These are phyloP conservation scores for Numenius phaeopus DNA, from an alignment of 2,797 vertebrate species.

Conservation along the genomic window DNA sequence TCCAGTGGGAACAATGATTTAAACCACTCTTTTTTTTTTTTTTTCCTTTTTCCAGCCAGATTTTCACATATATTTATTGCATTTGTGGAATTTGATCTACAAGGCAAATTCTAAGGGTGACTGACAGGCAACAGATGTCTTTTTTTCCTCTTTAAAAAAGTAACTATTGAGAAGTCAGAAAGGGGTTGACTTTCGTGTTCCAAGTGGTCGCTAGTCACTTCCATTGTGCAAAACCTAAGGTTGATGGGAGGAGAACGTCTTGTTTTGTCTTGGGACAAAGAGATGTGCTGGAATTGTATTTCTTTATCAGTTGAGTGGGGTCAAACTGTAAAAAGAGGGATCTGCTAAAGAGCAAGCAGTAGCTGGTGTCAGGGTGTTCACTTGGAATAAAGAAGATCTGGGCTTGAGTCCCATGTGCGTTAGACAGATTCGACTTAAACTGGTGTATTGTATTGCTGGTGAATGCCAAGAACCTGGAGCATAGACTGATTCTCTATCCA, in stretches of 20 bases:
- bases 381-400: neutral
- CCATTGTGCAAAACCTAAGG: neutral
- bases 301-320: neutral
- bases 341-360: neutral
- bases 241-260: neutral
- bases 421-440: neutral
- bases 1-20: neutral
- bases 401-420: neutral
- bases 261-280: neutral
- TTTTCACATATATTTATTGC: slow-evolving; percentile 1
- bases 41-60: neutral
- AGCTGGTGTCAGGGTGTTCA: neutral
- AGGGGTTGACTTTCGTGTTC: neutral
- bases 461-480: neutral
- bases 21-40: neutral
- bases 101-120: neutral
- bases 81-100: neutral
- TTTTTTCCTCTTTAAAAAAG: neutral
- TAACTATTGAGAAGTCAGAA: neutral
- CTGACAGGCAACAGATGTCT: fast-evolving
- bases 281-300: neutral
- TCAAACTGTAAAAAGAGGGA: neutral
- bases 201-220: neutral
- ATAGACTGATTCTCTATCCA: neutral
- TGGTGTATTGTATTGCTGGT: neutral